Percentiles rank a stretch among this genome's conserved stretches.
These are phyloP conservation scores for Chrysocyon brachyurus DNA, from an alignment of 2,797 vertebrate genomes.

Conservation along the genomic window DNA sequence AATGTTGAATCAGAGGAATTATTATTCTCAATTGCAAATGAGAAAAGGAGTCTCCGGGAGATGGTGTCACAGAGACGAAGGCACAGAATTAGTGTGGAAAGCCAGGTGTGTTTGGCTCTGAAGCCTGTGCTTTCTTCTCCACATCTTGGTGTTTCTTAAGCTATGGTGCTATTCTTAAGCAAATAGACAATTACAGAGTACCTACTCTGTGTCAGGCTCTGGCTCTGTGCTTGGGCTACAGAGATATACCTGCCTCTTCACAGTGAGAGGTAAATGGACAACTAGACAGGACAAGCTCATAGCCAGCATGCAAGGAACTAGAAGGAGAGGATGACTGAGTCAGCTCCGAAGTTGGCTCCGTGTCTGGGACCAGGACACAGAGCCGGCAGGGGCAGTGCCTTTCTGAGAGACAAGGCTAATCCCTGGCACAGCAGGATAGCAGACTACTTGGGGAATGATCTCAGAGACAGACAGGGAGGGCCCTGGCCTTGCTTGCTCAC, in stretches of 20 bases:
- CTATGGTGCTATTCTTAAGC: not conserved
- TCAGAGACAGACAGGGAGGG: slow-evolving; percentile 70
- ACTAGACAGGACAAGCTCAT: not conserved
- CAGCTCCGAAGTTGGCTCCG: not conserved
- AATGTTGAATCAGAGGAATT: not conserved
- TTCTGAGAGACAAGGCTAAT: not conserved
- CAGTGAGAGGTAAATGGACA: not conserved
- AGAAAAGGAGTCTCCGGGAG: not conserved
- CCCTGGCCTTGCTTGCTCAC: not conserved
- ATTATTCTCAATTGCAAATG: not conserved
- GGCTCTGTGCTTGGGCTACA: not conserved
- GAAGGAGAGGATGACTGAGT: not conserved
- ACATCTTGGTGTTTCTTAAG: not conserved
- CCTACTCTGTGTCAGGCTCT: not conserved
- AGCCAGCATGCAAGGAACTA: not conserved
- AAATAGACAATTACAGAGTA: not conserved
- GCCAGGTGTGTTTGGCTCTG: not conserved
- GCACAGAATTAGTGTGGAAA: not conserved
- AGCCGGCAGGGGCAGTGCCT: not conserved
- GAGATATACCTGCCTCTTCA: not conserved
- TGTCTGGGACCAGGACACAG: not conserved
- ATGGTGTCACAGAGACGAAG: not conserved
- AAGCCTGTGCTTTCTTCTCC: not conserved
- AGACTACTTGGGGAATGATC: slow-evolving; percentile 30
- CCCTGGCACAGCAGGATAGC: not conserved